phyloP scores from a whole-genome alignment of 2,113 vertebrate species.

The Orthochromis indermauri region DNA sequence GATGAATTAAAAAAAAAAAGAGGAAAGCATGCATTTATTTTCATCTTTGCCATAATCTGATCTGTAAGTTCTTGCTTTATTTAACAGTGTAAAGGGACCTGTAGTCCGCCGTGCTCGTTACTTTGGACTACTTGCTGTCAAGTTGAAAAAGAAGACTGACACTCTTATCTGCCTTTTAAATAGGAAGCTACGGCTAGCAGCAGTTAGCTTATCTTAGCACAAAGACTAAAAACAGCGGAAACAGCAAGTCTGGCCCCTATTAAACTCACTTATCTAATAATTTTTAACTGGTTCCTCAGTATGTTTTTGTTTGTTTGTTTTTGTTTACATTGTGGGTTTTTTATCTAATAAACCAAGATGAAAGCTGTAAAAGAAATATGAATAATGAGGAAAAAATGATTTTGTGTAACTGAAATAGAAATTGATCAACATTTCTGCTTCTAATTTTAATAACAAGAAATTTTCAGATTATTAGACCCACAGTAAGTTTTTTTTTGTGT shows the following conservation, averaged over 20 bases:
- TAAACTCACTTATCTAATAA: neutral
- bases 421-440: neutral
- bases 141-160: neutral
- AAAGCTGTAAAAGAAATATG: neutral
- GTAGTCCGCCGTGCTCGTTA: neutral
- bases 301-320: neutral
- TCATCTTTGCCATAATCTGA: neutral
- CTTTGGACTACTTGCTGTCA: neutral
- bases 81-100: neutral
- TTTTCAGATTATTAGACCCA: neutral
- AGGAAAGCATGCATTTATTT: neutral
- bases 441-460: neutral
- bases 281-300: neutral
- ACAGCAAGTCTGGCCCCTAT: neutral
- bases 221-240: neutral
- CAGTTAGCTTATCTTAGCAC: neutral
- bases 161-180: neutral
- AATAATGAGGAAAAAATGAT: neutral
- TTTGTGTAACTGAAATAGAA: neutral
- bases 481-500: neutral
- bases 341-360: neutral
- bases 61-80: neutral
- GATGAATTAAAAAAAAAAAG: neutral
- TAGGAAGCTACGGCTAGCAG: neutral
- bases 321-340: neutral